A percentile compares a stretch with the other conserved stretches of the same genome.
phyloP scores from a whole-genome alignment of 2,888 invertebrate species.

The Andrena bucephala region DNA sequence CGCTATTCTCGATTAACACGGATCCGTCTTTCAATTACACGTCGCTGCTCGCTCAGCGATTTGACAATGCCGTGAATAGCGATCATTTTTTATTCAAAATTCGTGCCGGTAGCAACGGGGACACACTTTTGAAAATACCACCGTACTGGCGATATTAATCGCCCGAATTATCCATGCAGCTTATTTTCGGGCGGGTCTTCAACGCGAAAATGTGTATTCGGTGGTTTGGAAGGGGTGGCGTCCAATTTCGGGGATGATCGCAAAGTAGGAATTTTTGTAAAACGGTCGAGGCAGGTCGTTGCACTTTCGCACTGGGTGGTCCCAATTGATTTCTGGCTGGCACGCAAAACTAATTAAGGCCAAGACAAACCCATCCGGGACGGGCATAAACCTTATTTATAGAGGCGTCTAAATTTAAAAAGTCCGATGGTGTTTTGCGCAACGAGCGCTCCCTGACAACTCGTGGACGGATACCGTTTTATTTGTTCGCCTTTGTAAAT shows the following conservation, averaged over 20 bases:
- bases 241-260: slow-evolving; percentile 23
- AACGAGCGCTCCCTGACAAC: slow-evolving; percentile 20
- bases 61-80: slow-evolving; percentile 5
- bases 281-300: slow-evolving; percentile 52
- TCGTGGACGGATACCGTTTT: neutral
- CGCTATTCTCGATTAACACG: neutral
- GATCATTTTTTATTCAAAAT: slow-evolving; percentile 6
- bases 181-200: neutral
- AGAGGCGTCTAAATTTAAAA: slow-evolving; percentile 59
- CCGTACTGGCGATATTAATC: neutral
- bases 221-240: neutral
- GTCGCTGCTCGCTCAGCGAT: neutral
- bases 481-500: neutral
- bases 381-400: slow-evolving; percentile 60
- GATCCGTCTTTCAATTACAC: neutral
- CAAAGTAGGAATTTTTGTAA: slow-evolving; percentile 35
- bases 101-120: neutral
- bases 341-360: slow-evolving; percentile 63
- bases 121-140: neutral
- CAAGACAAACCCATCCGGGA: slow-evolving; percentile 60
- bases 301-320: slow-evolving; percentile 52
- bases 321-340: slow-evolving; percentile 65
- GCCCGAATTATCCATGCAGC: neutral
- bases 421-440: slow-evolving; percentile 51
- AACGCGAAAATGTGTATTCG: neutral